A percentile compares a stretch with the other conserved stretches of the same genome.
Evolutionary conservation across 1,140 invertebrate genomes (phyloP).

Genomic region (Scylla paramamosain): DNA sequence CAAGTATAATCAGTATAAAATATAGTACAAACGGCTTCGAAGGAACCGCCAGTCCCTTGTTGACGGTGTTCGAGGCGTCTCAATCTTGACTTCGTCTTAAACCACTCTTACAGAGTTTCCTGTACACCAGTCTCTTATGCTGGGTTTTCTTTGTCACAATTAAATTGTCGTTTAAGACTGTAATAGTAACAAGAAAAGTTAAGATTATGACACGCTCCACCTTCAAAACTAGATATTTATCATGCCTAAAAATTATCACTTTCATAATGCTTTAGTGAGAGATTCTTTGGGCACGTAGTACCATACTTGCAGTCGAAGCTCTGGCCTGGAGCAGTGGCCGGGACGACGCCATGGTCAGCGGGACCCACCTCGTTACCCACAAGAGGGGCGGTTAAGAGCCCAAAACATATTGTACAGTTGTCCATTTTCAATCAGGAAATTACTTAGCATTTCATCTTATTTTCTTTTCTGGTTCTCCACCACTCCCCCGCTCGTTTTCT

Average conservation of each 20-base stretch:
- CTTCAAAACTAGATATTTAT: too few relatives aligned
- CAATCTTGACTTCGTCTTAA: neutral
- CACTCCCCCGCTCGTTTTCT: neutral
- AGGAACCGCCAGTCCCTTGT: neutral
- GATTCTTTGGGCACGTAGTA: too few relatives aligned
- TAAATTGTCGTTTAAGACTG: too few relatives aligned
- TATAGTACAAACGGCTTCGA: constrained; percentile 52
- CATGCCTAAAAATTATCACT: too few relatives aligned
- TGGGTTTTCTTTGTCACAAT: too few relatives aligned
- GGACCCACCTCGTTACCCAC: constrained; percentile 47
- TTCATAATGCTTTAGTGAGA: too few relatives aligned
- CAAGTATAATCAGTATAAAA: constrained; percentile 61
- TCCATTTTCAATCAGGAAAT: constrained; percentile 59
- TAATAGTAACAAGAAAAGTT: too few relatives aligned
- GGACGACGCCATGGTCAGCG: constrained; percentile 53
- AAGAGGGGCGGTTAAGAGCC: constrained; percentile 56
- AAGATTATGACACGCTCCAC: too few relatives aligned
- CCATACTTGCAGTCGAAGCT: neutral
- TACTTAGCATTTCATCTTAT: neutral
- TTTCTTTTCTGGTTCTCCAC: neutral
- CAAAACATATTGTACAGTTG: constrained; percentile 59
- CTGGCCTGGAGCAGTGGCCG: neutral
- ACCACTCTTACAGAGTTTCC: too few relatives aligned
- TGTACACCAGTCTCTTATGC: too few relatives aligned
- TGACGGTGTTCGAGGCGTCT: neutral